These are phyloP conservation scores for Leptosomus discolor DNA, from an alignment of 2,113 vertebrate species.

Conservation along the genomic window DNA sequence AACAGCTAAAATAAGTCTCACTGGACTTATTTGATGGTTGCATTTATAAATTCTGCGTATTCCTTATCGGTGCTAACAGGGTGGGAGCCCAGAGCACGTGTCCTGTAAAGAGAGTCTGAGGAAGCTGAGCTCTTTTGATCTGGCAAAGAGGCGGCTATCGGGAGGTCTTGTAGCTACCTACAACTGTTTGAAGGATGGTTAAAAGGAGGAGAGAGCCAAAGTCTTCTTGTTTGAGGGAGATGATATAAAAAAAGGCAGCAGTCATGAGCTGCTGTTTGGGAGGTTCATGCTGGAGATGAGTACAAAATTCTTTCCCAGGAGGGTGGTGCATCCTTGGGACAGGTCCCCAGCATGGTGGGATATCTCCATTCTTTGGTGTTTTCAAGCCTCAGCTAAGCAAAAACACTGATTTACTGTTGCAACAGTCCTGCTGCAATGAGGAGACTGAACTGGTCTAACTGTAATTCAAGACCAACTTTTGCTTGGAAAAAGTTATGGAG, in stretches of 20 bases:
- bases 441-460: not conserved
- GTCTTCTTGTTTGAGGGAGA: not conserved
- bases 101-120: not conserved
- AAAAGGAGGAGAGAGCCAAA: not conserved
- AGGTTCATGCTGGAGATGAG: not conserved
- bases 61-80: not conserved
- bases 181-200: not conserved
- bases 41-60: not conserved
- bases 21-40: not conserved
- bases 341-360: not conserved
- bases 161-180: not conserved
- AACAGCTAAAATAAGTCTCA: not conserved
- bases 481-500: not conserved
- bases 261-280: not conserved
- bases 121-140: not conserved
- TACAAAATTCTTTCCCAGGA: not conserved
- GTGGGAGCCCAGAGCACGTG: not conserved
- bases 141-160: not conserved
- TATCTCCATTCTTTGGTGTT: not conserved
- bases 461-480: not conserved
- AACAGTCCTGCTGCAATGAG: not conserved
- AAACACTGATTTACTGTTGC: not conserved
- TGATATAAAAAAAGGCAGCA: not conserved
- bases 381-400: not conserved
- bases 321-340: not conserved